Percentiles rank a stretch among this genome's conserved stretches.
phyloP scores from a whole-genome alignment of 2,888 invertebrate species.

The Timema podura region DNA sequence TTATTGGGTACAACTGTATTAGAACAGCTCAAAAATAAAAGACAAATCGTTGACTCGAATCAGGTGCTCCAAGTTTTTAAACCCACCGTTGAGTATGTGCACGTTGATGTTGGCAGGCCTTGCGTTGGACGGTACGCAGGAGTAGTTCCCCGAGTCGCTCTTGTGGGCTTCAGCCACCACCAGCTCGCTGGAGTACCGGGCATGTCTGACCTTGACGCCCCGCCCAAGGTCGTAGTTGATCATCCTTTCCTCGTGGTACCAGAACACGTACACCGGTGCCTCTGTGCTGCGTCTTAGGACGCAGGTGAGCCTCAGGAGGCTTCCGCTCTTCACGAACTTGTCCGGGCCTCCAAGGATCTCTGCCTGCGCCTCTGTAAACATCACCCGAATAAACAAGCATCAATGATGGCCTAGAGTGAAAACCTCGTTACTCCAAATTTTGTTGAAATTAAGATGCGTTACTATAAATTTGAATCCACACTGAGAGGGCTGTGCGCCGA shows the following conservation, averaged over 20 bases:
- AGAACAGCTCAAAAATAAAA: no score
- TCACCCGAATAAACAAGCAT: no score
- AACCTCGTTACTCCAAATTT: no score
- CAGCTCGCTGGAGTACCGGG: conserved; percentile 49
- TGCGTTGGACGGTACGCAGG: conserved; percentile 75
- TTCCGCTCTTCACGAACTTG: conserved; percentile 45
- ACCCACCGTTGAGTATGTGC: conserved; percentile 57
- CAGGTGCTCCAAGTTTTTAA: conserved; percentile 32
- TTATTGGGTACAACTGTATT: no score
- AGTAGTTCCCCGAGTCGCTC: conserved; percentile 73
- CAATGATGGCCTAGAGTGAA: no score
- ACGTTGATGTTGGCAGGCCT: conserved; percentile 70
- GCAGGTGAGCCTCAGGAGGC: conserved; percentile 43
- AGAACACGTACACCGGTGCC: conserved; percentile 43
- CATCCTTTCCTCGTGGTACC: conserved; percentile 48
- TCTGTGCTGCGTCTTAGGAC: conserved; percentile 41
- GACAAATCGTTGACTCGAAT: no score
- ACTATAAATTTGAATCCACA: no score
- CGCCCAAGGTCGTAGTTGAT: conserved; percentile 45
- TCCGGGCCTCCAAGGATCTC: conserved; percentile 44
- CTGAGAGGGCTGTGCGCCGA: no score
- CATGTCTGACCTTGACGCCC: conserved; percentile 47
- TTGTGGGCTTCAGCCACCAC: conserved; percentile 51
- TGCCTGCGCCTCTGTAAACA: conserved; percentile 38
- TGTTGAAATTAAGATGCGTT: no score